Base-by-base conservation (phyloP, 2,797 vertebrate genomes). In the Tragopan temminckii region DNA sequence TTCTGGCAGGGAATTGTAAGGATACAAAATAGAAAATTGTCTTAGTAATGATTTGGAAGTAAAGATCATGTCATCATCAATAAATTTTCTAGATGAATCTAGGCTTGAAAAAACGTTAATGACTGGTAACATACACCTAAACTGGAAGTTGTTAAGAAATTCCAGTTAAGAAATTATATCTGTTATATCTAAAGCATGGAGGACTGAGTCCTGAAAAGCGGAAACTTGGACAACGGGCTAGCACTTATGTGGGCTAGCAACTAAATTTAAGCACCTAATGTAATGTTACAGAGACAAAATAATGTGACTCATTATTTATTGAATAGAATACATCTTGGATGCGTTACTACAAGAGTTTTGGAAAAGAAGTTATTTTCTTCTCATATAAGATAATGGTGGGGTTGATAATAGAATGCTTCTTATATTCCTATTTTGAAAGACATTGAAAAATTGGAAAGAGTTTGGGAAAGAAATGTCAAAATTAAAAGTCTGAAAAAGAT, bases 271-370 rank as follows among this genome's bases (percentile, higher is more conserved):
- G 72, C 50, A 53, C 11, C 29, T 52, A 62, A 27, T 27, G 23
- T 35, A 74, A 62, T 6, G 7, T n/a, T 38, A 42, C 3, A 70
- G n/a, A 48, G 48, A 36, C 64, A 67, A 79, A 80, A 17, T 63
- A 8, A 69, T 36, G 24, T 18, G 11, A 19, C 21, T 64, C 5
- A 33, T 63, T 67, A 35, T 12, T 72, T 62, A 62, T 62, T 69
- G 43, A 67, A 9, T 23, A 45, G 11, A 6, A 74, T 55, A 24
- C 2, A 46, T 59, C 91, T 77, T 70, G 69, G 36, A 63, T 0
- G 0, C 1, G 10, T 46, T 45, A 52, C 8, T 36, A 40, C 4
- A 63, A 18, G 11, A 75, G 11, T 31, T 19, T 4, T 33, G 14
- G 40, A 70, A 64, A 80, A 82, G 7, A 8, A 80, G 21, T 55